phyloP scores from a whole-genome alignment of 2,888 invertebrate genomes.

The Meiosimyza platycephala region DNA sequence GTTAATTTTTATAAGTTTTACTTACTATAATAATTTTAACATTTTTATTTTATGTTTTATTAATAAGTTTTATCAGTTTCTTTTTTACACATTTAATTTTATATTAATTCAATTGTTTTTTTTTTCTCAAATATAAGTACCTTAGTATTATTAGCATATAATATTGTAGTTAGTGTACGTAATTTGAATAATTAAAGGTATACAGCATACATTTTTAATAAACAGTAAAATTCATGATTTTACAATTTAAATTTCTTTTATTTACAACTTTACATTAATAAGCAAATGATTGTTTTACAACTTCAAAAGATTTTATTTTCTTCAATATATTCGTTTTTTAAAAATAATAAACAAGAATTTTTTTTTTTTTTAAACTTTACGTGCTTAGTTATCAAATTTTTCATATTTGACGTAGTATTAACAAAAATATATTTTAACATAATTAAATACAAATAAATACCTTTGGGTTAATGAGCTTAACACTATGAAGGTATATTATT shows the following conservation, averaged over 20 bases:
- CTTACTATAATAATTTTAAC: slow-evolving; percentile 35
- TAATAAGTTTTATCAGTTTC: slow-evolving; percentile 16
- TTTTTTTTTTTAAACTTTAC: too few species aligned
- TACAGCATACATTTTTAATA: too few species aligned
- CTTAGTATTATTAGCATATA: too few species aligned
- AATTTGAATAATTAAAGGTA: too few species aligned
- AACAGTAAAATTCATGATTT: too few species aligned
- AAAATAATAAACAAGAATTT: neutral
- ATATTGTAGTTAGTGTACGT: too few species aligned
- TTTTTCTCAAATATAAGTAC: too few species aligned
- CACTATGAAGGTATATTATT: slow-evolving; percentile 44
- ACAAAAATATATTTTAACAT: neutral
- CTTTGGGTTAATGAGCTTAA: slow-evolving; percentile 58
- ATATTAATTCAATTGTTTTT: too few species aligned
- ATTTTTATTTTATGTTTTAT: slow-evolving; percentile 37
- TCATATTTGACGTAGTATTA: too few species aligned
- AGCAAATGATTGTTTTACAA: neutral
- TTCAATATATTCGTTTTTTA: neutral
- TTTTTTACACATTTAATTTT: slow-evolving; percentile 15
- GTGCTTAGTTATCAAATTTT: too few species aligned
- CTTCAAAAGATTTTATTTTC: neutral
- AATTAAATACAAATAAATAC: slow-evolving; percentile 55
- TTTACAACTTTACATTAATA: slow-evolving; percentile 33
- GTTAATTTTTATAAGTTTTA: slow-evolving; percentile 10
- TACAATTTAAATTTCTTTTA: neutral